Conservation (phyloP, 1,140 invertebrate genomes). For the Zaprionus capensis region DNA sequence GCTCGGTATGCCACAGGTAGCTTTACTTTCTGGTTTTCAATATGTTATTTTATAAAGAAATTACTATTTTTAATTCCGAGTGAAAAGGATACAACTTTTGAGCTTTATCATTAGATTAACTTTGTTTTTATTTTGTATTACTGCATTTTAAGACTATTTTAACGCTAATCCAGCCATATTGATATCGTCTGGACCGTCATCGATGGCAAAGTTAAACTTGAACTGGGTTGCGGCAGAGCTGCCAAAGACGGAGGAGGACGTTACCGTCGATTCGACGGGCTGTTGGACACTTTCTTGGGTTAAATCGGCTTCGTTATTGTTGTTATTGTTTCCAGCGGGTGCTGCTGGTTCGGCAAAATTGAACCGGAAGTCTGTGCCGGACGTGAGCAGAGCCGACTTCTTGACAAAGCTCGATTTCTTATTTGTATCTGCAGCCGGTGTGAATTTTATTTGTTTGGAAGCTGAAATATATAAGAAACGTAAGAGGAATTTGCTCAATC, state of each 20-base stretch:
- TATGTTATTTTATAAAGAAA: not conserved
- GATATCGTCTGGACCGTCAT: slow-evolving; percentile 61
- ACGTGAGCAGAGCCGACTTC: slow-evolving; percentile 84
- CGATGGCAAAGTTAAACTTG: slow-evolving; percentile 85
- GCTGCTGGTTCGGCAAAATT: slow-evolving; percentile 74
- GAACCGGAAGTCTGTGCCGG: slow-evolving; percentile 84
- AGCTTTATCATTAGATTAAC: not conserved
- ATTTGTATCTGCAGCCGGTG: slow-evolving; percentile 60
- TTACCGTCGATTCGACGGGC: not conserved
- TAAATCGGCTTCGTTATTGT: slow-evolving; percentile 22
- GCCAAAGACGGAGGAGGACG: slow-evolving; percentile 38
- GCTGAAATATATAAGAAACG: slow-evolving; percentile 45
- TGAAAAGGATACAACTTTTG: not conserved
- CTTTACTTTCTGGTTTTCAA: not conserved
- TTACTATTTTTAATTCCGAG: not conserved
- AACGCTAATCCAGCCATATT: slow-evolving; percentile 55
- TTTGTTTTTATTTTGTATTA: not conserved
- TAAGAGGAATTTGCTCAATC: not conserved
- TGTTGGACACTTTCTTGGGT: not conserved
- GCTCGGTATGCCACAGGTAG: too few relatives aligned
- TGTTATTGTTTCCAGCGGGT: not conserved
- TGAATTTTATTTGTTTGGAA: slow-evolving; percentile 85
- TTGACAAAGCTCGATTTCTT: slow-evolving; percentile 86
- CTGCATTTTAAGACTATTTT: slow-evolving; percentile 20
- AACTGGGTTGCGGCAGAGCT: slow-evolving; percentile 83